These are phyloP conservation scores for Drosophila nigricruria DNA, from an alignment of 2,888 invertebrate genomes.

Conservation along the genomic window DNA sequence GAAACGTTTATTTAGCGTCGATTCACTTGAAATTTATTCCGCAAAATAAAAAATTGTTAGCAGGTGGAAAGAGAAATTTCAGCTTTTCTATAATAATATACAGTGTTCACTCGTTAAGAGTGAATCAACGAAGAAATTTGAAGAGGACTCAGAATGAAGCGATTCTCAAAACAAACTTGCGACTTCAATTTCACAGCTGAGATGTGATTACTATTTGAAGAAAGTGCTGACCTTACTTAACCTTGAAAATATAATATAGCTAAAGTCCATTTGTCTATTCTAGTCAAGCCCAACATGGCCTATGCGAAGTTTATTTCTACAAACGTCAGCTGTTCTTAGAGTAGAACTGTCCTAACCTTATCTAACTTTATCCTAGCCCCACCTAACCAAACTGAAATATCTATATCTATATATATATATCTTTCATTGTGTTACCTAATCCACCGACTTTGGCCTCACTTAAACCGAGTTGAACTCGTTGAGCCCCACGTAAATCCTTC, in stretches of 20 bases:
- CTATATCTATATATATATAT: background rate
- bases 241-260: background rate
- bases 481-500: constrained; percentile 38
- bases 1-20: constrained; percentile 44
- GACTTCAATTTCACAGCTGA: too few relatives aligned
- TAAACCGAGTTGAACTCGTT: constrained; percentile 48
- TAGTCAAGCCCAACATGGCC: background rate
- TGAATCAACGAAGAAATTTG: background rate
- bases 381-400: constrained; percentile 7
- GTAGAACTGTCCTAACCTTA: background rate
- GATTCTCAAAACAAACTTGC: background rate
- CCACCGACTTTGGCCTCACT: constrained; percentile 36
- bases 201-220: background rate
- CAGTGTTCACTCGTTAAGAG: background rate
- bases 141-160: background rate
- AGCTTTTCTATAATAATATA: background rate
- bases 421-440: constrained; percentile 32
- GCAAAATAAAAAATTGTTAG: background rate
- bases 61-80: background rate
- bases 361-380: background rate
- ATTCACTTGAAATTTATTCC: constrained; percentile 17
- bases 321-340: background rate
- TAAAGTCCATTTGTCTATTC: too few relatives aligned
- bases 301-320: background rate
- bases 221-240: background rate